A percentile compares a stretch with the other conserved stretches of the same genome.
Conservation (phyloP, 2,888 invertebrate genomes). For the Unio delphinus region DNA sequence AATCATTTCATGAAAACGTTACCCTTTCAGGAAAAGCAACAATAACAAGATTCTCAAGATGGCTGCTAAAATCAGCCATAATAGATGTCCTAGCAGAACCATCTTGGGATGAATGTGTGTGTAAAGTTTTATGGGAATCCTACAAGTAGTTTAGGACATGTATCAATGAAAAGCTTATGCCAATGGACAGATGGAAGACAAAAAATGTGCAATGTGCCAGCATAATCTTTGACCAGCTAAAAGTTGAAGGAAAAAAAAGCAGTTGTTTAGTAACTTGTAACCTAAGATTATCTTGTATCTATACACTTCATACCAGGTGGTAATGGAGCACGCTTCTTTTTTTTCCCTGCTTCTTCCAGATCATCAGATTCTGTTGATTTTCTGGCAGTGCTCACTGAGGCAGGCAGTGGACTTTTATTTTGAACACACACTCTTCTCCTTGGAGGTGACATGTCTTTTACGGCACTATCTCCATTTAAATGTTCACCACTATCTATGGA, state of each 20-base stretch:
- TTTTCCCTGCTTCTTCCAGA: constrained; percentile 27
- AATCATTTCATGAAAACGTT: no score
- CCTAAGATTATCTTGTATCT: background rate
- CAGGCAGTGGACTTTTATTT: constrained; percentile 1
- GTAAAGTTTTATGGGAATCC: no score
- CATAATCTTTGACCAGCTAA: background rate
- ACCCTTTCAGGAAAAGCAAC: no score
- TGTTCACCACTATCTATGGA: constrained; percentile 57
- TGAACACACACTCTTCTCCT: constrained; percentile 11
- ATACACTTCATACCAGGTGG: constrained; percentile 33
- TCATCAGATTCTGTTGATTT: constrained; percentile 17
- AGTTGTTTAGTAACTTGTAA: no score
- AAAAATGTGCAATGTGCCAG: no score
- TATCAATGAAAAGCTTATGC: no score
- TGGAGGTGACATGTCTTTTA: constrained; percentile 43
- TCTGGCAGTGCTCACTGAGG: constrained; percentile 10
- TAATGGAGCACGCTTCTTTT: constrained; percentile 57
- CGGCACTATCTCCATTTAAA: constrained; percentile 52
- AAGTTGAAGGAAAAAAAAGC: background rate
- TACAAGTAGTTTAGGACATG: no score
- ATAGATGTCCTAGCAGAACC: no score
- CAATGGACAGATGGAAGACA: no score
- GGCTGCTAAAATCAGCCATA: no score
- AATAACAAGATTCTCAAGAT: no score
- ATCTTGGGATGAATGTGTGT: no score